phyloP scores from a whole-genome alignment of 2,888 invertebrate species.

The Asteroscopus sphinx region DNA sequence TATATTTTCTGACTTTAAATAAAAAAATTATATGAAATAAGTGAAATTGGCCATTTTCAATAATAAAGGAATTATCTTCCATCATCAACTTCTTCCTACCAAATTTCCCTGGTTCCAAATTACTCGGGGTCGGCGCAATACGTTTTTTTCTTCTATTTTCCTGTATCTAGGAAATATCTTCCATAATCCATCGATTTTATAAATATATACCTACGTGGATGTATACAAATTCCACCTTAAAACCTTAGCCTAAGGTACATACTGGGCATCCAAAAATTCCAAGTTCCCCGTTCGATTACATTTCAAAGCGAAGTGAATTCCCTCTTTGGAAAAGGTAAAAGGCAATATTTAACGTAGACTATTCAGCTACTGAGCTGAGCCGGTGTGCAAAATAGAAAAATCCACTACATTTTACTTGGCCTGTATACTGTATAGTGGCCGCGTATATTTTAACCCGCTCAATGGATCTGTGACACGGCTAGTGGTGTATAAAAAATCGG shows the following conservation, averaged over 20 bases:
- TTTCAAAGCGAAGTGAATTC: slow-evolving; percentile 51
- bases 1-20: no score
- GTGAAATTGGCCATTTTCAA: no score
- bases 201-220: not conserved
- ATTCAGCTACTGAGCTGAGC: slow-evolving; percentile 50
- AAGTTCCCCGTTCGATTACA: slow-evolving; percentile 49
- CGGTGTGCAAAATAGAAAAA: slow-evolving; percentile 55
- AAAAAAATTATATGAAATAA: no score
- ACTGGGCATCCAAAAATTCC: slow-evolving; percentile 11
- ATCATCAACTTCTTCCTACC: no score
- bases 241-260: not conserved
- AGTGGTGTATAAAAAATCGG: slow-evolving; percentile 31
- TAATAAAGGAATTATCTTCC: no score
- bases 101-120: no score
- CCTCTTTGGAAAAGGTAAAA: slow-evolving; percentile 61
- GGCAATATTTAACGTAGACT: slow-evolving; percentile 68
- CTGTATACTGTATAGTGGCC: slow-evolving; percentile 37
- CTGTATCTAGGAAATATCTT: no score
- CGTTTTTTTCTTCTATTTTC: no score
- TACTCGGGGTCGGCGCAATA: no score
- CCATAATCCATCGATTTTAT: no score
- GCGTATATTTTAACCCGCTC: slow-evolving; percentile 56
- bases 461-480: slow-evolving; percentile 45
- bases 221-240: slow-evolving; percentile 2
- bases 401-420: slow-evolving; percentile 49